Conservation (phyloP, 2,113 vertebrate genomes). For the cattle (Bos taurus) region ARS-UCD2.0 NC_037330.1:29415001-29415500, state of each 20-base stretch:
- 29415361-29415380: too few relatives aligned
- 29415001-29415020: conserved; percentile 11
- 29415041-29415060: not conserved
- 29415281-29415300: too few relatives aligned
- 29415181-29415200: too few relatives aligned
- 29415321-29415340: too few relatives aligned
- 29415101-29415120: not conserved
- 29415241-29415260: too few relatives aligned
- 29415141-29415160: too few relatives aligned
- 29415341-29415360: too few relatives aligned
- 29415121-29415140: not conserved
- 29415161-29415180: too few relatives aligned
- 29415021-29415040: not conserved
- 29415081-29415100: conserved; percentile 20
- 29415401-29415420: conserved; percentile 18
- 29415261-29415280: too few relatives aligned
- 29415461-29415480: not conserved
- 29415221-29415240: too few relatives aligned
- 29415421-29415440: not conserved
- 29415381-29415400: not conserved
- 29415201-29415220: too few relatives aligned
- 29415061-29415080: not conserved
- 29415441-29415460: not conserved
- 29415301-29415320: too few relatives aligned
- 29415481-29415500: not conserved